Evolutionary conservation across 1,140 invertebrate genomes (phyloP), one percentile per base, ranked within the genome.

Genomic region (Tigriopus japonicus): DNA sequence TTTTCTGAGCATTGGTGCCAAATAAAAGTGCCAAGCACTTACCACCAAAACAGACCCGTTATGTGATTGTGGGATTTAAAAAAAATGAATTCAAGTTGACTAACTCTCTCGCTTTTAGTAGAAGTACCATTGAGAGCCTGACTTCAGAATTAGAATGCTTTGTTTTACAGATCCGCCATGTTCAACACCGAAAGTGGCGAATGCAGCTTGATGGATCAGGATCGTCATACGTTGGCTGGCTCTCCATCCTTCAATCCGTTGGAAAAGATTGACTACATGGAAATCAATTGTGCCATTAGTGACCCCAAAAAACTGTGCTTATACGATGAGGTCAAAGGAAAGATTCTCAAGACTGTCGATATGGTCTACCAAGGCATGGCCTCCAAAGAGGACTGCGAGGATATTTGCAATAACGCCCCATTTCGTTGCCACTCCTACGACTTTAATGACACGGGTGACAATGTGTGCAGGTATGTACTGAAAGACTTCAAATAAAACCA

Each of bases 261-360:
- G 1, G 63, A 66, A 5, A 62, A 63, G 42, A 64, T 42, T 24
- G 67, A 68, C 40, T 69, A 65, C 62, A 42, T 69, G 35, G 68
- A 77, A 64, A 75, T 70, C 59, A 75, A 76, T 65, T 77, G 76
- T 63, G 70, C 75, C n/a, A 66, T 69, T 51, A 74, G 75, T 15
- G 43, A 54, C 9, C 28, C 59, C 43, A 61, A 51, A 10, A 61
- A 40, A 54, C 51, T 93, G 45, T 94, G 90, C 72, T 87, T 93
- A 69, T 93, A 93, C 73, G 87, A 89, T 69, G 87, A 87, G 66
- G 75, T 91, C 65, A 79, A 78, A 28, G 87, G 87, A 0, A 79
- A 85, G 60, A 92, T 93, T 64, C 72, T 93, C 35, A 93, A 94
- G 72, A 93, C 90, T 0, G 89, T 93, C 1, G 89, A 94, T 67